Evolutionary conservation across 1,140 invertebrate genomes (phyloP).

Genomic region (Wiebesia pumilae): DNA sequence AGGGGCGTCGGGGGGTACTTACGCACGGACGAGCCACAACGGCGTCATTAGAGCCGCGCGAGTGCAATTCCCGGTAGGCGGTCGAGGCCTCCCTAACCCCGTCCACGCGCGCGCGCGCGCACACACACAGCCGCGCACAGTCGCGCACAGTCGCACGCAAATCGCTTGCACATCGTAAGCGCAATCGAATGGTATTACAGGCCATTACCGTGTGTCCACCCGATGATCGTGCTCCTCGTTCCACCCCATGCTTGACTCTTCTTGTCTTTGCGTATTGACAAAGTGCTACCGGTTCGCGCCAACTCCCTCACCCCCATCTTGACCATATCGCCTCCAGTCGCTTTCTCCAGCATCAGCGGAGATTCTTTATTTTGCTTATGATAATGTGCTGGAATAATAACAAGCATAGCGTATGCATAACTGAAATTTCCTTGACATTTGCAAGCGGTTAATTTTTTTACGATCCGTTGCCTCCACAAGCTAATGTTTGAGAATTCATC

Average conservation of each 20-base stretch:
- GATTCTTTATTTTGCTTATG: neutral
- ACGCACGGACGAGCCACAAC: conserved; percentile 40
- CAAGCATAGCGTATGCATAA: neutral
- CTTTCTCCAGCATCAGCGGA: too few species aligned
- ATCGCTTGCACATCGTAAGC: conserved; percentile 61
- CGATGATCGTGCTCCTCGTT: neutral
- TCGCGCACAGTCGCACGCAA: too few species aligned
- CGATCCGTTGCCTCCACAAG: too few species aligned
- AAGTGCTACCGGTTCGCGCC: neutral
- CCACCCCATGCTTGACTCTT: neutral
- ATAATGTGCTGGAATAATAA: neutral
- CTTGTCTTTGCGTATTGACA: neutral
- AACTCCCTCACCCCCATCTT: too few species aligned
- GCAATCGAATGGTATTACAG: conserved; percentile 66
- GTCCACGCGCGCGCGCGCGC: too few species aligned
- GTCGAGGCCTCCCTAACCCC: conserved; percentile 38
- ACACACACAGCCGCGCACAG: conserved; percentile 17
- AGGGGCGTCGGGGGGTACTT: conserved; percentile 35
- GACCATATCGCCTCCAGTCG: too few species aligned
- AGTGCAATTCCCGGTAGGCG: conserved; percentile 59
- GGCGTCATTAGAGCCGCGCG: conserved; percentile 60
- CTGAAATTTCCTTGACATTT: neutral
- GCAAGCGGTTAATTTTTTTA: neutral
- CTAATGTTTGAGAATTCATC: neutral
- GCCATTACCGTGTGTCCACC: conserved; percentile 61